Percentiles rank a stretch among this genome's conserved stretches.
Conservation (phyloP, 2,113 vertebrate species). For the Ageneiosus marmoratus region DNA sequence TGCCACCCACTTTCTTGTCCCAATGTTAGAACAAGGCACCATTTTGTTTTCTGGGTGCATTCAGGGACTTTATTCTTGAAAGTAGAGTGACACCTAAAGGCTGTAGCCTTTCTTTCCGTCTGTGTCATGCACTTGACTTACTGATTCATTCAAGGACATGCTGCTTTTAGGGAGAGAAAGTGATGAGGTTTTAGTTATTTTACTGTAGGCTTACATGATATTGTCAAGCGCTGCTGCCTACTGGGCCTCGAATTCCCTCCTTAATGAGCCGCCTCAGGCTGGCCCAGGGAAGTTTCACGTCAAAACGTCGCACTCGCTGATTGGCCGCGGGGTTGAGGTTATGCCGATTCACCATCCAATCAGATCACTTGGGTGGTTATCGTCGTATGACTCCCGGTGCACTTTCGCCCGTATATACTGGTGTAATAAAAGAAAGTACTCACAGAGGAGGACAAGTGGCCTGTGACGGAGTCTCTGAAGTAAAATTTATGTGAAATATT, state of each 20-base stretch:
- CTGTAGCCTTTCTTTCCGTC: conserved; percentile 70
- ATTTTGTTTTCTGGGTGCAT: conserved; percentile 66
- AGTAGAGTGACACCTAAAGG: conserved; percentile 99
- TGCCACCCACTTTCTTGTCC: conserved; percentile 66
- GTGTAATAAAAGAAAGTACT: neutral
- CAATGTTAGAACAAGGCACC: conserved; percentile 68
- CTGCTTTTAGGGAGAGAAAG: conserved; percentile 75
- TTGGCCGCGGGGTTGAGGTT: conserved; percentile 61
- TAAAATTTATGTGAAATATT: conserved; percentile 11
- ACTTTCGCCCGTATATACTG: conserved; percentile 23
- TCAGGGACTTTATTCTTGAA: conserved; percentile 81
- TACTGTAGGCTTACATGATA: conserved; percentile 78
- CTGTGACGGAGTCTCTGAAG: neutral
- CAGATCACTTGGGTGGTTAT: conserved; percentile 4
- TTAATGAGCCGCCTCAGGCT: conserved; percentile 95
- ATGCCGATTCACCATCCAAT: conserved; percentile 34
- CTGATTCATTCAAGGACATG: conserved; percentile 87
- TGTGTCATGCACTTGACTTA: conserved; percentile 48
- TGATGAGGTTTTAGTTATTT: conserved; percentile 80
- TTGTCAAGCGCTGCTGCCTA: conserved; percentile 87
- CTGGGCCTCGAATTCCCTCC: conserved; percentile 91
- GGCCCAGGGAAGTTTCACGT: conserved; percentile 98
- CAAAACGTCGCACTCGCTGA: conserved; percentile 71
- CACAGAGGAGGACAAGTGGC: conserved; percentile 17
- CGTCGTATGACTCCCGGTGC: conserved; percentile 33